These are phyloP conservation scores for Heterotis niloticus DNA, from an alignment of 2,113 vertebrate species.

Conservation along the genomic window DNA sequence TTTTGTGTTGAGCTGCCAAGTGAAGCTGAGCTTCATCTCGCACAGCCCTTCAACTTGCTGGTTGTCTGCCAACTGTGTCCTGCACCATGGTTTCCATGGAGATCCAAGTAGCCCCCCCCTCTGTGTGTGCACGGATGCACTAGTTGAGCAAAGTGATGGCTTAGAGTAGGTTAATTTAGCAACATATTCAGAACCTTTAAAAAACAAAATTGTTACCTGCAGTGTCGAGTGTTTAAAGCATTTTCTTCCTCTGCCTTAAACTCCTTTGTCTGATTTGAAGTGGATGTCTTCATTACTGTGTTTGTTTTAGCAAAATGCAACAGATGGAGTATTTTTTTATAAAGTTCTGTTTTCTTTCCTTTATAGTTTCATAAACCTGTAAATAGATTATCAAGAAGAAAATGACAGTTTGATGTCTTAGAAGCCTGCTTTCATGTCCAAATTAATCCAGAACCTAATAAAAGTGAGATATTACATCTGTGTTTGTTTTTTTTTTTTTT, in stretches of 20 bases:
- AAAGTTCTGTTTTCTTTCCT: conserved; percentile 35
- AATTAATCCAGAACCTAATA: conserved; percentile 27
- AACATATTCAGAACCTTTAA: conserved; percentile 50
- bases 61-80: neutral
- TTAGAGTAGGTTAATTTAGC: conserved; percentile 67
- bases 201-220: conserved; percentile 57
- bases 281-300: conserved; percentile 51
- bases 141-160: conserved; percentile 62
- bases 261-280: conserved; percentile 47
- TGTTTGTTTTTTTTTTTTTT: neutral
- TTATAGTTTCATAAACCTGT: conserved; percentile 25
- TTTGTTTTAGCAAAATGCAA: conserved; percentile 44
- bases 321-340: conserved; percentile 52
- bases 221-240: conserved; percentile 55
- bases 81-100: neutral
- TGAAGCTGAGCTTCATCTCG: no score
- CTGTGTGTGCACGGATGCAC: conserved; percentile 44
- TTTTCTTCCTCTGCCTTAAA: conserved; percentile 64
- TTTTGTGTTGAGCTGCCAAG: no score
- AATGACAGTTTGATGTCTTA: conserved; percentile 27
- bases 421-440: conserved; percentile 25
- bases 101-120: neutral
- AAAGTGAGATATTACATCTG: conserved; percentile 12
- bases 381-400: conserved; percentile 12
- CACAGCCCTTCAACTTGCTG: no score